Evolutionary conservation across 1,140 invertebrate genomes (phyloP), one percentile per base, ranked within the genome.

Genomic region (Aphidius ervi): DNA sequence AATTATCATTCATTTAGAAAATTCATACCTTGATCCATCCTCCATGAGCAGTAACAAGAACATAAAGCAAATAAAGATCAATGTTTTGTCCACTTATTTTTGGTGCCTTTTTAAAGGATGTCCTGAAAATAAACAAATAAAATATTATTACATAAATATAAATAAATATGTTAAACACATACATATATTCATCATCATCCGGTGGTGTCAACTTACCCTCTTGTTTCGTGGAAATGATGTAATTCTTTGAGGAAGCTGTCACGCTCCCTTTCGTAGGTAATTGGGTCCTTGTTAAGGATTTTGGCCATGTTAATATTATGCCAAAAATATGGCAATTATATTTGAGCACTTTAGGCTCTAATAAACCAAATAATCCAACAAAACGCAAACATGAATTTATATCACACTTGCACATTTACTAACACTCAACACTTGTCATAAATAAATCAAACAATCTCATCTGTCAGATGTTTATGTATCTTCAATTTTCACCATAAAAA

Each of bases 1-100:
- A 31, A 6, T 16, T 40, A n/a, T 55, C 3, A 4, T 41, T 6
- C 7, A 5, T n/a, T n/a, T 16, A 16, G 16, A 16, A 16, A 43
- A 49, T 9, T 72, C 83, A 85, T 79, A 97, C 94, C 87, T 94
- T 95, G 68, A 93, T 87, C 85, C 94, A 93, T 72, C 95, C 95
- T 69, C 94, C 94, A 70, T 90, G 84, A 56, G 88, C 87, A 63
- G 91, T 95, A n/a, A 97, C 94, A 69, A 94, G 84, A 64, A 86
- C 87, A 77, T 97, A 97, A 55, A 98, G 84, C 50, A 90, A 85
- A 80, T 93, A 95, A 54, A 98, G 83, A 83, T 97, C 94, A 71
- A 97, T 86, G 77, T 94, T 90, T 67, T 89, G 86, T 46, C 94
- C 93, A 81, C 88, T 92, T 61, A 97, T 88, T 77, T 87, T 87